Evolutionary conservation across 2,888 invertebrate species (phyloP).

Genomic region (Pachycephus smyrnensis): DNA sequence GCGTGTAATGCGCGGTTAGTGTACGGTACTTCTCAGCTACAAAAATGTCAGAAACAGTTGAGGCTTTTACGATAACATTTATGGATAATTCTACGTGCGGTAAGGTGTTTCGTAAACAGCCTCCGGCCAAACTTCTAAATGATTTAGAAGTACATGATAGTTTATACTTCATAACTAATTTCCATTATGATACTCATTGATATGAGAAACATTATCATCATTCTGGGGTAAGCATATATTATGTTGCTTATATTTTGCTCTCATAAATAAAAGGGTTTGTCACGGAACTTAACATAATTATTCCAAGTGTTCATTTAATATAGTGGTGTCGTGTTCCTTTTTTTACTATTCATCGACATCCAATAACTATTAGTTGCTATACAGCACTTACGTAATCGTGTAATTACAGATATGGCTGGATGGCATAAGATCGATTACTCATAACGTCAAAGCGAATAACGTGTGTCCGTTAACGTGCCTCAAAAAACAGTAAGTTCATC

Average conservation of each 20-base stretch:
- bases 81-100: not conserved
- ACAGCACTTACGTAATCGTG: constrained; percentile 23
- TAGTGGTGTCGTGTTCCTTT: not conserved
- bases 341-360: not conserved
- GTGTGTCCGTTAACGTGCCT: constrained; percentile 98
- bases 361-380: not conserved
- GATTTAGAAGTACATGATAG: not conserved
- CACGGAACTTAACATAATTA: too few species aligned
- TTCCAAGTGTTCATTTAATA: not conserved
- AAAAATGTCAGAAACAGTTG: not conserved
- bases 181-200: not conserved
- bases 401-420: constrained; percentile 92
- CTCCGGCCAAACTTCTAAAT: not conserved
- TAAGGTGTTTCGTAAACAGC: not conserved
- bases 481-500: constrained; percentile 95
- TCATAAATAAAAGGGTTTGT: too few species aligned
- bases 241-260: too few species aligned
- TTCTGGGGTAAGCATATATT: not conserved
- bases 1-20: not conserved
- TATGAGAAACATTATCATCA: not conserved
- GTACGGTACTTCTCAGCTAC: not conserved
- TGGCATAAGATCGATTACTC: constrained; percentile 93
- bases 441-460: constrained; percentile 99
- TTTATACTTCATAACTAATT: not conserved
- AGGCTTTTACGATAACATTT: not conserved